Base-by-base conservation (phyloP, 2,888 invertebrate species). In the Spilosoma lubricipeda region DNA sequence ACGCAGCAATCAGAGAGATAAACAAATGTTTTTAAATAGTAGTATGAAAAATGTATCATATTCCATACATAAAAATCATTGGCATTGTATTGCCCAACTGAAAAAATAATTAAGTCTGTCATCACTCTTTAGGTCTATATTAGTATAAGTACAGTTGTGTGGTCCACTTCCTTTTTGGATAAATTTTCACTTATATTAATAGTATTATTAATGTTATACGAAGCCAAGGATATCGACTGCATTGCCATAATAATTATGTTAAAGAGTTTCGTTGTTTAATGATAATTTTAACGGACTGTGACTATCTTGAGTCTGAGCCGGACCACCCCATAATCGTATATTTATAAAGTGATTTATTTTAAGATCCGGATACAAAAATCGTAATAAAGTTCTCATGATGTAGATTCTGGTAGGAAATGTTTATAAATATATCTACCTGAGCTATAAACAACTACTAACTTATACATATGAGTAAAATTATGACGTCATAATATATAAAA, bases 121-220 rank as follows among this genome's bases (percentile, higher is more conserved):
- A 30, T 48, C 45, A 5, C 63, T 67, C 23, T 70, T 27, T 75
- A 64, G n/a, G 23, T 74, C 73, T 72, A 75, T 77, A 74, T 75
- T 74, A 72, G 74, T 77, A 76, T 76, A 77, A 30, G 20, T 45
- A 52, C 45, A 68, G 65, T 73, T 76, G 77, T 81, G 79, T 74
- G 79, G 75, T 77, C 82, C 74, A 79, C 75, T 78, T 78, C 79
- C 77, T 83, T 82, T 82, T 77, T 39, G 75, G 67, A 27, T 72
- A 76, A 77, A 83, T 76, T 71, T 72, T 72, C 73, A 72, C 71
- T 73, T 76, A 77, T 83, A 79, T 80, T 82, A 77, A 79, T 79
- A 75, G 68, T 70, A 33, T 65, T 72, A 77, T 82, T 81, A 81
- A 81, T 79, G 66, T 63, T 64, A 79, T 65, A 20, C 20, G 64